phyloP scores from a whole-genome alignment of 1,140 invertebrate species.

The Zophobas morio region DNA sequence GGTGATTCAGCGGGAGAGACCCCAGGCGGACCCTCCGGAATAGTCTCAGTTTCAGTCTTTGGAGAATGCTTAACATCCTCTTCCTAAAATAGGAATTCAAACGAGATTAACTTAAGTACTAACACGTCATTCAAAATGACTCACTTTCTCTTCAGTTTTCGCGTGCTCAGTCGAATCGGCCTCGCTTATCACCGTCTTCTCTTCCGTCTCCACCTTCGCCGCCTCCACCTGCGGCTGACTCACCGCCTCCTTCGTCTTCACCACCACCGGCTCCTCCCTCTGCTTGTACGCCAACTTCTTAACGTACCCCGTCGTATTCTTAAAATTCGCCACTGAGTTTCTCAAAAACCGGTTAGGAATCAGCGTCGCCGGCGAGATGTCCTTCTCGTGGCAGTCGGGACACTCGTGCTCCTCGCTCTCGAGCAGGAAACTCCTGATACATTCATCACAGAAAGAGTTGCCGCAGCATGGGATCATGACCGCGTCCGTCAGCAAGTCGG shows the following conservation, averaged over 20 bases:
- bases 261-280: constrained; percentile 6
- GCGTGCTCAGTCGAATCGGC: constrained; percentile 65
- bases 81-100: constrained; percentile 13
- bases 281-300: constrained; percentile 62
- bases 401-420: constrained; percentile 97
- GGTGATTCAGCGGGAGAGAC: constrained; percentile 61
- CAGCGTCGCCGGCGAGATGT: constrained; percentile 91
- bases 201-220: constrained; percentile 62
- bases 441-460: constrained; percentile 98
- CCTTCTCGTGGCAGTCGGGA: constrained; percentile 93
- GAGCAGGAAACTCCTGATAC: constrained; percentile 89
- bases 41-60: constrained; percentile 31
- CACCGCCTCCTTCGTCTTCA: constrained; percentile 1
- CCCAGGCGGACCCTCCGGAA: constrained; percentile 62
- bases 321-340: constrained; percentile 89
- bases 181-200: constrained; percentile 67
- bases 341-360: constrained; percentile 94
- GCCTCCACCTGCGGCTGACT: constrained; percentile 28
- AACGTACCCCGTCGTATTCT: constrained; percentile 91
- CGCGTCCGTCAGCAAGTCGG: constrained; percentile 94
- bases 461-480: constrained; percentile 98
- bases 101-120: background rate
- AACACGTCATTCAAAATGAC: background rate
- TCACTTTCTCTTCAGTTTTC: constrained; percentile 51
- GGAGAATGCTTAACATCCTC: constrained; percentile 39